phyloP scores from a whole-genome alignment of 2,888 invertebrate genomes.

The Apeira syringaria region DNA sequence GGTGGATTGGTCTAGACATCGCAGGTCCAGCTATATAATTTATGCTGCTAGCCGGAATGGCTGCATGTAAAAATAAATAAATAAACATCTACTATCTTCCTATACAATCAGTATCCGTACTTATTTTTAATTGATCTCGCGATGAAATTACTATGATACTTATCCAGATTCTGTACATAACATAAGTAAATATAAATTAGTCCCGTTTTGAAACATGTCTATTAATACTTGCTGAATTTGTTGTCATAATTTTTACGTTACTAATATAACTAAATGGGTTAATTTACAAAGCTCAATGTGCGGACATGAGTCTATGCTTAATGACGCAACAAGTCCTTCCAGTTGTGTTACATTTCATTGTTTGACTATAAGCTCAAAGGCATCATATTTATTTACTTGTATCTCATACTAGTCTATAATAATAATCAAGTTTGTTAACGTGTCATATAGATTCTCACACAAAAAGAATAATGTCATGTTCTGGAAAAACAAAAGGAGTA shows the following conservation, averaged over 20 bases:
- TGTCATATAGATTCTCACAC: background rate
- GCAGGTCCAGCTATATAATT: slow-evolving; percentile 19
- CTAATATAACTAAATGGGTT: no score
- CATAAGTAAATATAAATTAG: no score
- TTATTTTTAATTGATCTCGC: no score
- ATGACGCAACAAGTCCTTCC: slow-evolving; percentile 53
- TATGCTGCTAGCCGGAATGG: slow-evolving; percentile 18
- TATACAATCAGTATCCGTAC: background rate
- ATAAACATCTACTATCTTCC: background rate
- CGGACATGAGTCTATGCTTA: slow-evolving; percentile 43
- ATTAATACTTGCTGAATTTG: no score
- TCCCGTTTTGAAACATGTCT: no score
- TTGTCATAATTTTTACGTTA: no score
- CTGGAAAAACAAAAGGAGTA: slow-evolving; percentile 13
- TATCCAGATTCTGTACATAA: no score
- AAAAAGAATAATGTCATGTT: slow-evolving; percentile 4
- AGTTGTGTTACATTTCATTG: slow-evolving; percentile 34
- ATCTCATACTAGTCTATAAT: no score
- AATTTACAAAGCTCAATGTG: slow-evolving; percentile 39
- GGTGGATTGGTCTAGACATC: slow-evolving; percentile 26
- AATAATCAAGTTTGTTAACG: no score
- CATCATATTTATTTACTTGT: no score
- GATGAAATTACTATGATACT: no score
- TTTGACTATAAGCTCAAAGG: no score
- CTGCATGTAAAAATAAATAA: background rate